Base-by-base conservation (phyloP, 2,113 vertebrate genomes). In the Galemys pyrenaicus region DNA sequence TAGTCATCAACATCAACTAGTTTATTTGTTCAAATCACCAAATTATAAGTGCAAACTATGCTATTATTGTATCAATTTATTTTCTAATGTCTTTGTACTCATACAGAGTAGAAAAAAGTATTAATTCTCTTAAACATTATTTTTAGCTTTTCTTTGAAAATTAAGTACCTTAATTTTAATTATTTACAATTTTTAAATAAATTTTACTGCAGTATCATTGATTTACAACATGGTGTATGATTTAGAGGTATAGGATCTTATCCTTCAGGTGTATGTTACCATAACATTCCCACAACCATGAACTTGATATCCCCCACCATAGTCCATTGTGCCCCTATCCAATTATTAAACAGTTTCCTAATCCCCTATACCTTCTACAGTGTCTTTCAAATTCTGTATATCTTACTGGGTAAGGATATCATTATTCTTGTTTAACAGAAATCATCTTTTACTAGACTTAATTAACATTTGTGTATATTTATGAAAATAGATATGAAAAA, bases 401-500 rank as follows among this genome's bases (percentile, higher is more conserved):
- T 35, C 26, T 90, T 9, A 41, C 4, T 37, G 5, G 4, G 16
- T 24, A 64, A 24, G 12, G 82, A 49, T 56, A 46, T 65, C 2
- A 71, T 7, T 0, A 65, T 84, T 30, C 19, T 28, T 71, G 65
- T 65, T 89, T 49, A 54, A 12, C 1, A 81, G 54, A 1, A 77
- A 30, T 24, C 4, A 39, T 13, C 13, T 68, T 89, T 78, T 46
- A 60, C 15, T 3, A 22, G 4, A 37, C 4, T 46, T 78, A 51
- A 17, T 46, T 78, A 51, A 17, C 49, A 20, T 60, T 41, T 89
- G 5, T 41, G 65, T 64, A 62, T 58, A 74, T 6, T 74, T 79
- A 78, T 75, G 15, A 88, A 80, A 71, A 81, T 87, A n/a, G 74
- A 77, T 60, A 71, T 35, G 4, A 44, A 89, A 77, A 89, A 77